Evolutionary conservation across 2,113 vertebrate species (phyloP).

Genomic region (Isichthys henryi): DNA sequence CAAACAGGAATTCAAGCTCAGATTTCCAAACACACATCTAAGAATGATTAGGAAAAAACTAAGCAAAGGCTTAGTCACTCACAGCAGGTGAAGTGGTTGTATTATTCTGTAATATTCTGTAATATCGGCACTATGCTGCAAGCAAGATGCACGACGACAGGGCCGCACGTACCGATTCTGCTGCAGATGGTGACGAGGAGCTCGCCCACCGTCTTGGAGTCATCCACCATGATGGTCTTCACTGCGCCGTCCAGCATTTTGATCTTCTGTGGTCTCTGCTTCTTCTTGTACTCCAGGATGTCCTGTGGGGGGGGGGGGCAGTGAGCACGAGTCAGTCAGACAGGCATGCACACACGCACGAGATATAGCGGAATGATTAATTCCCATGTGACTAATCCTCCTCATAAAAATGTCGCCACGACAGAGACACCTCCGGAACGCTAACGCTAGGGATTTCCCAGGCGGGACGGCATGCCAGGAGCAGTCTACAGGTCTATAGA

Average conservation of each 20-base stretch:
- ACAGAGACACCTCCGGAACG: background rate
- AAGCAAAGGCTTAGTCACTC: slow-evolving; percentile 27
- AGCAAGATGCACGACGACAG: background rate
- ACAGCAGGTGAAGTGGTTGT: slow-evolving; percentile 17
- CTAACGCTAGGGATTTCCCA: background rate
- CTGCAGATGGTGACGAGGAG: slow-evolving; percentile 96
- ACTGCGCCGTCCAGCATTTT: slow-evolving; percentile 94
- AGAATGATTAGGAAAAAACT: slow-evolving; percentile 33
- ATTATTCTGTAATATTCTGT: background rate
- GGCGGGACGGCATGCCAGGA: background rate
- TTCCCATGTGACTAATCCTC: background rate
- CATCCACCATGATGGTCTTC: slow-evolving; percentile 98
- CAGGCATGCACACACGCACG: background rate
- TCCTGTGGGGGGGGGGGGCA: slow-evolving; percentile 61
- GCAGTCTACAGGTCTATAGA: background rate
- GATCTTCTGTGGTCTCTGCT: slow-evolving; percentile 94
- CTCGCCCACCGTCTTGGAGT: slow-evolving; percentile 96
- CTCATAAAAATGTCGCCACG: background rate
- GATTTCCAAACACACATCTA: background rate
- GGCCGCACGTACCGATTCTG: slow-evolving; percentile 73
- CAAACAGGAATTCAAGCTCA: background rate
- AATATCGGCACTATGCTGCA: background rate
- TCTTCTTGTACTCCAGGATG: slow-evolving; percentile 96
- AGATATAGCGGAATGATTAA: background rate
- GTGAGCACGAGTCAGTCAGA: background rate